Base-by-base conservation (phyloP, 30 jellyfish, hydroid and myxozoan genomes). In the Clytia hemisphaerica region DNA sequence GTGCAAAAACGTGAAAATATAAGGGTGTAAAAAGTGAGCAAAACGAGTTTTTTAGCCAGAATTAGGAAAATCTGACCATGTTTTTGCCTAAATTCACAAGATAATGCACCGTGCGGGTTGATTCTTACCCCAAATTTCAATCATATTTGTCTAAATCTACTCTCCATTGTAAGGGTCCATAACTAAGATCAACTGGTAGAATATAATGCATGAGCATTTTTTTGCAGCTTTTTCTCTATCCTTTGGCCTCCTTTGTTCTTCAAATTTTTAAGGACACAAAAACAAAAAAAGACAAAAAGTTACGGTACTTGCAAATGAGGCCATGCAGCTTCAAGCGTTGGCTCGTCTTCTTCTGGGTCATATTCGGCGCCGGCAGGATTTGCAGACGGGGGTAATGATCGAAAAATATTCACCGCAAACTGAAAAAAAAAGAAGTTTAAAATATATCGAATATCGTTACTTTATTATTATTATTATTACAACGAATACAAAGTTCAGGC, bases 291-390 rank as follows among this genome's bases (percentile, higher is more conserved):
- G 25, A 1, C 36, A 35, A 26, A 29, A 65, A 22, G 21, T n/a
- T n/a, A n/a, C n/a, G n/a, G n/a, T 19, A 90, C 99, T 82, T 91
- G 99, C 76, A 91, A 71, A 53, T 91, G 99, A 26, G 99, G 99
- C 99, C 99, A 91, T 1, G 99, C 84, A 24, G 99, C 95, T 67
- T 91, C 99, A 29, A 82, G 72, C 5, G 95, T 91, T 2, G 99
- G 99, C 55, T 91, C 95, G 49, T 91, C 99, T 72, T 91, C 99
- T 76, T 91, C 99, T 10, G 95, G 95, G 60, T 91, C 99, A 67
- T 72, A 82, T 46, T 91, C 95, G 1, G 91, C 92, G 34, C 95
- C 94, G 35, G 78, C 73, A 18, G 98, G 98, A 50, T 89, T 82
- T 24, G 67, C 92, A 2, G 99, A 91, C 27, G 99, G 99, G 35